These are phyloP conservation scores for Artibeus jamaicensis DNA, from an alignment of 2,797 vertebrate species.

Conservation along the genomic window DNA sequence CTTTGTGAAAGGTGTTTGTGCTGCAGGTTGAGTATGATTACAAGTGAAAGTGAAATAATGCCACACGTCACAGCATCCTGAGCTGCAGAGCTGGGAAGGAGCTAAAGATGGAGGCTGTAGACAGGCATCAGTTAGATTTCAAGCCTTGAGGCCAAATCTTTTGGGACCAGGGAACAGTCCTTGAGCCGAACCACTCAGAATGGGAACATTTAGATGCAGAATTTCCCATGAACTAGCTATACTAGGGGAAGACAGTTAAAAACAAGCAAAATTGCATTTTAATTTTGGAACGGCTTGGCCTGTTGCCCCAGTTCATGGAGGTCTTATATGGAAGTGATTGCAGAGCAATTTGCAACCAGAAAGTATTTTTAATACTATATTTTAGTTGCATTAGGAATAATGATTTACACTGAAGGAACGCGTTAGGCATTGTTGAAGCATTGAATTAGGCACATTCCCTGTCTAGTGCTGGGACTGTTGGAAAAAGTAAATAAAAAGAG, in stretches of 20 bases:
- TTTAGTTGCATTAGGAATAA: conserved; percentile 48
- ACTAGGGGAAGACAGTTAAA: conserved; percentile 14
- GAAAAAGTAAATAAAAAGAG: background rate
- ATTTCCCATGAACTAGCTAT: conserved; percentile 52
- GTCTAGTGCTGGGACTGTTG: conserved; percentile 10
- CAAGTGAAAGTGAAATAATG: background rate
- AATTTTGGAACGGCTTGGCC: conserved; percentile 51
- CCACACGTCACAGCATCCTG: background rate
- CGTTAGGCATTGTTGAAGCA: conserved; percentile 42
- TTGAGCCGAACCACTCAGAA: conserved; percentile 36
- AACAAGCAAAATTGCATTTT: conserved; percentile 54
- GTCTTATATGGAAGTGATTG: conserved; percentile 49
- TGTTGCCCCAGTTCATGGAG: background rate
- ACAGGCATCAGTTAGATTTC: background rate
- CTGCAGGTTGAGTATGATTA: conserved; percentile 21
- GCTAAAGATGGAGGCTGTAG: background rate
- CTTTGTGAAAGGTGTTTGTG: conserved; percentile 40
- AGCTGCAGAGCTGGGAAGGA: background rate
- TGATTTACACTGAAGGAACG: conserved; percentile 40
- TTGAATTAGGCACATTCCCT: conserved; percentile 33
- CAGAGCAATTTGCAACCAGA: conserved; percentile 42
- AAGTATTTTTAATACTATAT: conserved; percentile 59
- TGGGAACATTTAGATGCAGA: conserved; percentile 18
- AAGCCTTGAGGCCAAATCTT: conserved; percentile 11
- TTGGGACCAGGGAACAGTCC: background rate